Evolutionary conservation across 2,797 vertebrate species (phyloP).

Genomic region (Fratercula arctica): DNA sequence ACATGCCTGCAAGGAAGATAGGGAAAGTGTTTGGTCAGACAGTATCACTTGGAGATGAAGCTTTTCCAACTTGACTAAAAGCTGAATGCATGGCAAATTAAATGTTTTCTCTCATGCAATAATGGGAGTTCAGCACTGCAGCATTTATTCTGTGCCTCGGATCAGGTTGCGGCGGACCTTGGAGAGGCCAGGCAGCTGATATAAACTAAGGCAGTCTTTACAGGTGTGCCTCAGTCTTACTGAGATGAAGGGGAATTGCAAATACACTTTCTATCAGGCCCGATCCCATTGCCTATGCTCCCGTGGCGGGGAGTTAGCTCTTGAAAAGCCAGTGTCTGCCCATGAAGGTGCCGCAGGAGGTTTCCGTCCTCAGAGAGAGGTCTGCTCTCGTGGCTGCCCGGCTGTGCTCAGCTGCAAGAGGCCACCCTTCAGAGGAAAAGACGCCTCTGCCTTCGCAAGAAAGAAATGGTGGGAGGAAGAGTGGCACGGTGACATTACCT

Average conservation of each 20-base stretch:
- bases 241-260: neutral
- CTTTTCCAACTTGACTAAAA: neutral
- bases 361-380: neutral
- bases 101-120: neutral
- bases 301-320: fast-evolving
- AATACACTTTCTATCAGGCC: neutral
- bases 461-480: neutral
- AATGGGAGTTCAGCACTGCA: neutral
- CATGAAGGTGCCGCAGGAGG: neutral
- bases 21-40: neutral
- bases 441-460: neutral
- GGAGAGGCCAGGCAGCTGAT: neutral
- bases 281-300: fast-evolving
- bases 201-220: neutral
- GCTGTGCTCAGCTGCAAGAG: fast-evolving
- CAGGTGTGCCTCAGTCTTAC: neutral
- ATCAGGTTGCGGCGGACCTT: neutral
- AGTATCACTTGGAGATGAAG: neutral
- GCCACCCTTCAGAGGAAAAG: neutral
- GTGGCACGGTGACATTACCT: neutral
- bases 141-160: neutral
- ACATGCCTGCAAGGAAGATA: neutral
- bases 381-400: neutral
- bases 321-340: fast-evolving
- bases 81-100: neutral